phyloP scores from a whole-genome alignment of 2,888 invertebrate species.

The Hyles lineata region DNA sequence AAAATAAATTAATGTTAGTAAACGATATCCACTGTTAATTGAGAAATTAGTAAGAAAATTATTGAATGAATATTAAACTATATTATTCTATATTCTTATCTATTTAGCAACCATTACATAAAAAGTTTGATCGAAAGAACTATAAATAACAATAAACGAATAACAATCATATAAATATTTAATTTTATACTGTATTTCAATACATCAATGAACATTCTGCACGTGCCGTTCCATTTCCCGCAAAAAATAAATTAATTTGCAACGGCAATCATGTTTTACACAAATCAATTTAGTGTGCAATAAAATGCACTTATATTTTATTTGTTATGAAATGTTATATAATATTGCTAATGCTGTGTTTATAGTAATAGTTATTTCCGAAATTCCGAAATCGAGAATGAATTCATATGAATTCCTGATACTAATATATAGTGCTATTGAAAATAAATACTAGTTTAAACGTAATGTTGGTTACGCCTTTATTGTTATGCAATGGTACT shows the following conservation, averaged over 20 bases:
- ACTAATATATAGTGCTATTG: no score
- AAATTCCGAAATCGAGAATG: background rate
- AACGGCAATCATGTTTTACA: constrained; percentile 15
- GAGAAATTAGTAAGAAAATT: background rate
- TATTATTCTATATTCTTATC: no score
- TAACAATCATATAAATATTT: background rate
- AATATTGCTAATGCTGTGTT: background rate
- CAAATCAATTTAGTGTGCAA: constrained; percentile 20
- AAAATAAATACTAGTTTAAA: no score
- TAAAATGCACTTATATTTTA: constrained; percentile 15
- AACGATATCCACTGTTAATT: no score
- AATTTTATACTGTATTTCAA: background rate
- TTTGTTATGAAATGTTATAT: background rate
- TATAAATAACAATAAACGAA: no score
- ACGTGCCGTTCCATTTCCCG: constrained; percentile 17
- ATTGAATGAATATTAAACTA: background rate
- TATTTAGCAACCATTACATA: background rate
- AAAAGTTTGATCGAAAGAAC: no score
- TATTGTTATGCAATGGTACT: no score
- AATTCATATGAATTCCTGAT: no score
- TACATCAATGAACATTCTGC: background rate
- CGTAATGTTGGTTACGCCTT: no score
- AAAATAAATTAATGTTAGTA: no score
- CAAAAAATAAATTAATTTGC: constrained; percentile 22
- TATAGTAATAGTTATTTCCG: background rate